Conservation (phyloP, 2,888 invertebrate species). For the Archips crataeganus region DNA sequence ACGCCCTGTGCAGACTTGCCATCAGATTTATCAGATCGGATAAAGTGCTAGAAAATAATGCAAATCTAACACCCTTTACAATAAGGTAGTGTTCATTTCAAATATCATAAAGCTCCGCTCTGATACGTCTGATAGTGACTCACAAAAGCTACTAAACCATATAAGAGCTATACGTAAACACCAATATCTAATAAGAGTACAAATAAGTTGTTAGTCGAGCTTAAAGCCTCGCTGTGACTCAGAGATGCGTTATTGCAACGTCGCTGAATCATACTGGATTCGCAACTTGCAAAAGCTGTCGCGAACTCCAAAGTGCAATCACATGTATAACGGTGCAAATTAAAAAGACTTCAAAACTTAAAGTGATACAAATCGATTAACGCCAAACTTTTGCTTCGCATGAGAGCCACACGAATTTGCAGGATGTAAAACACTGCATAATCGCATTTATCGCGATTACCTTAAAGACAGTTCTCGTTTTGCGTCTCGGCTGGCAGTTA, state of each 20-base stretch:
- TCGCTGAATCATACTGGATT: slow-evolving; percentile 47
- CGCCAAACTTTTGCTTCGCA: not conserved
- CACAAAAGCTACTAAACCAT: not conserved
- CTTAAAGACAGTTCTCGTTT: not conserved
- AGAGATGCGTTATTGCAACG: slow-evolving; percentile 32
- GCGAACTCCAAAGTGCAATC: not conserved
- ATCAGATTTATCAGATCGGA: not conserved
- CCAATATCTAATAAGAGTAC: slow-evolving; percentile 27
- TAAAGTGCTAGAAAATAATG: not conserved
- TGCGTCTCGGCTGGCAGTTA: not conserved
- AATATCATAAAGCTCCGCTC: not conserved
- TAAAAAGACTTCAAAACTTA: not conserved
- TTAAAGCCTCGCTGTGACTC: slow-evolving; percentile 30
- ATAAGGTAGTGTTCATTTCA: not conserved
- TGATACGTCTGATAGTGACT: not conserved
- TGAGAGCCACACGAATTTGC: not conserved
- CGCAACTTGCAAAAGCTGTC: slow-evolving; percentile 51
- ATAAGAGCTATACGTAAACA: slow-evolving; percentile 22
- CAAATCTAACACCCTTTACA: not conserved
- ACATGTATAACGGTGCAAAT: not conserved
- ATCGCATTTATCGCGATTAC: not conserved
- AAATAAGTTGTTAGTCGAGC: slow-evolving; percentile 26
- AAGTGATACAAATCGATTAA: not conserved
- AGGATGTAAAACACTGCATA: not conserved
- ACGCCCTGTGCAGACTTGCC: not conserved